Evolutionary conservation across 1,140 invertebrate species (phyloP).

Genomic region (Leptinotarsa lineolata): DNA sequence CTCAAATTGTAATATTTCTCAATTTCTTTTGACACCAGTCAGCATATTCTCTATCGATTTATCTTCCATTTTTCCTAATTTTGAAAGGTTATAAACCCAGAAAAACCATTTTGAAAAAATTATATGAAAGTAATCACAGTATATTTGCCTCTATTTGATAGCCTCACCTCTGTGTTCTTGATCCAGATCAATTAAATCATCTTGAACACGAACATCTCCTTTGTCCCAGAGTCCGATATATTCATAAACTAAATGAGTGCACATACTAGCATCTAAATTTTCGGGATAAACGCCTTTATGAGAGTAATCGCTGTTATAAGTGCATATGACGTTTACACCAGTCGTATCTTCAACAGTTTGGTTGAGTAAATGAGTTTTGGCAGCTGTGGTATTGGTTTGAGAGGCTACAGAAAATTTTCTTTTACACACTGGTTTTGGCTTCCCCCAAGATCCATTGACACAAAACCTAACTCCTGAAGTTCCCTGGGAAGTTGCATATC

Average conservation of each 20-base stretch:
- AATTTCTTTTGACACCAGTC: too few species aligned
- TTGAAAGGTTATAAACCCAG: too few species aligned
- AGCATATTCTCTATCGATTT: too few species aligned
- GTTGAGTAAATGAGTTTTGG: background rate
- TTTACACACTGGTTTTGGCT: background rate
- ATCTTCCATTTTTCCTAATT: too few species aligned
- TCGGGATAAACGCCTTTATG: slow-evolving; percentile 15
- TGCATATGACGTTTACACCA: slow-evolving; percentile 16
- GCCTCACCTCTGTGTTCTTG: background rate
- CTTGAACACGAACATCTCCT: slow-evolving; percentile 12
- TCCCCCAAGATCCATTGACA: slow-evolving; percentile 5
- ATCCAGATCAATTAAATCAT: slow-evolving; percentile 16
- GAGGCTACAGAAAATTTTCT: too few species aligned
- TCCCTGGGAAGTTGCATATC: background rate
- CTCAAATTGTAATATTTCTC: too few species aligned
- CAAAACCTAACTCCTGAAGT: background rate
- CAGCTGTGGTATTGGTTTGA: background rate
- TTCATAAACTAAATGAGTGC: slow-evolving; percentile 16
- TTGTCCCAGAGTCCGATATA: slow-evolving; percentile 23
- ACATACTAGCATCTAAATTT: background rate
- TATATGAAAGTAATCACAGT: too few species aligned
- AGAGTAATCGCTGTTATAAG: slow-evolving; percentile 5
- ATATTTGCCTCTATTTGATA: too few species aligned
- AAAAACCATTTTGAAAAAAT: too few species aligned
- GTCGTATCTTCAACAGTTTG: background rate